Percentiles rank a stretch among this genome's conserved stretches.
These are phyloP conservation scores for Callyntrura sp. DNA, from an alignment of 2,888 invertebrate species.

Conservation along the genomic window DNA sequence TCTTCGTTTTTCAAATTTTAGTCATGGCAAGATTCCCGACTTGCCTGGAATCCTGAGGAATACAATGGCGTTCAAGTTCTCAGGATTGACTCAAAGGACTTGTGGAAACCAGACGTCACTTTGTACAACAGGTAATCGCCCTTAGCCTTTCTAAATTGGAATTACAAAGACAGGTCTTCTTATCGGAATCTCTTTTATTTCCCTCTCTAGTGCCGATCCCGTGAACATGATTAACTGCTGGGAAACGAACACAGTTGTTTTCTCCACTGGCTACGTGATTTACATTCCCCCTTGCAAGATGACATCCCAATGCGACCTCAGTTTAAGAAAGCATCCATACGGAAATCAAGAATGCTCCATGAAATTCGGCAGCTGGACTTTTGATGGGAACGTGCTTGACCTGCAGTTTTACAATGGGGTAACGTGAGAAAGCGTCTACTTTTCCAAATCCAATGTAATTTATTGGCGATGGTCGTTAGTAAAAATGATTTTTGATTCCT, in stretches of 20 bases:
- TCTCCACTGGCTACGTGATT: conserved; percentile 70
- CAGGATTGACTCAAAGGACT: conserved; percentile 61
- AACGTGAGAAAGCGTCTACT: no score
- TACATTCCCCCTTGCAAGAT: conserved; percentile 77
- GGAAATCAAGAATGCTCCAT: conserved; percentile 77
- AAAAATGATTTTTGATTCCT: no score
- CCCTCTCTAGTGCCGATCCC: conserved; percentile 63
- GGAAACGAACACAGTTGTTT: conserved; percentile 76
- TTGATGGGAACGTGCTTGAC: conserved; percentile 74
- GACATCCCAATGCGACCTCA: conserved; percentile 50
- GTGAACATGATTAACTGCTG: conserved; percentile 67
- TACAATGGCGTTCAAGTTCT: conserved; percentile 69
- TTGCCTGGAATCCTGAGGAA: conserved; percentile 76
- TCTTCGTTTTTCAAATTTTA: no score
- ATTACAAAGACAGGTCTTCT: no score
- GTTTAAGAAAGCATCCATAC: conserved; percentile 68
- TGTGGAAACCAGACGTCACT: conserved; percentile 80
- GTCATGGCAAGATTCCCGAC: conserved; percentile 78
- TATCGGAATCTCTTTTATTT: no score
- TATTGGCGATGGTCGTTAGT: no score
- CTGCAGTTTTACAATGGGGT: conserved; percentile 70
- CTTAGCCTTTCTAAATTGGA: no score
- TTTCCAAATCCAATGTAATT: no score
- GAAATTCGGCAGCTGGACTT: conserved; percentile 81
- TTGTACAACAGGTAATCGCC: conserved; percentile 82